Conservation (phyloP, 2,113 vertebrate species). For the Boulengeromyrus knoepffleri region DNA sequence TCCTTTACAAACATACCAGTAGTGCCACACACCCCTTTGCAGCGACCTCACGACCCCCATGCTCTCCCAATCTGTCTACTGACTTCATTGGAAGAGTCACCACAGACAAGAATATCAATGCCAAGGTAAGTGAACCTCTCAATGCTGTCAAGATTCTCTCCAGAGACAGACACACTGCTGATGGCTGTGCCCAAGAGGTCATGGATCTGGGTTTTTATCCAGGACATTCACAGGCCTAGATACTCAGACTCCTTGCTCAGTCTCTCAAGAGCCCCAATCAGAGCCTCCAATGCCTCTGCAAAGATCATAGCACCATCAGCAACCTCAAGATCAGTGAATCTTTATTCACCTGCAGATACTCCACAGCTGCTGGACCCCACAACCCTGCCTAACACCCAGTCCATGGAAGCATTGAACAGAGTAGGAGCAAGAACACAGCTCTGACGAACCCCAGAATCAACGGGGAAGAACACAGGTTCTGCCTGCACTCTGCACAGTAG, state of each 20-base stretch:
- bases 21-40: background rate
- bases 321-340: background rate
- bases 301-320: background rate
- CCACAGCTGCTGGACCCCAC: background rate
- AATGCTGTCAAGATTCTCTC: background rate
- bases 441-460: background rate
- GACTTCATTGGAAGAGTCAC: background rate
- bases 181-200: background rate
- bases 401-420: background rate
- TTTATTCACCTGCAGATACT: background rate
- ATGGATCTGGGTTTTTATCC: background rate
- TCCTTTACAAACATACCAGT: background rate
- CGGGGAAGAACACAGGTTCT: background rate
- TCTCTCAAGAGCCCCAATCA: background rate
- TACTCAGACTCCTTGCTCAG: background rate
- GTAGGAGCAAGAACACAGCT: background rate
- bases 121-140: background rate
- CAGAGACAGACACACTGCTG: background rate
- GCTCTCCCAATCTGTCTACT: background rate
- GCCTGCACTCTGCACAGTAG: too few species aligned
- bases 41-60: background rate
- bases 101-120: background rate
- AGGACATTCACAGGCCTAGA: background rate
- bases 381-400: background rate
- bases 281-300: background rate